A percentile compares a stretch with the other conserved stretches of the same genome.
Conservation (phyloP, 2,113 vertebrate species). For the Leuciscus idus region DNA sequence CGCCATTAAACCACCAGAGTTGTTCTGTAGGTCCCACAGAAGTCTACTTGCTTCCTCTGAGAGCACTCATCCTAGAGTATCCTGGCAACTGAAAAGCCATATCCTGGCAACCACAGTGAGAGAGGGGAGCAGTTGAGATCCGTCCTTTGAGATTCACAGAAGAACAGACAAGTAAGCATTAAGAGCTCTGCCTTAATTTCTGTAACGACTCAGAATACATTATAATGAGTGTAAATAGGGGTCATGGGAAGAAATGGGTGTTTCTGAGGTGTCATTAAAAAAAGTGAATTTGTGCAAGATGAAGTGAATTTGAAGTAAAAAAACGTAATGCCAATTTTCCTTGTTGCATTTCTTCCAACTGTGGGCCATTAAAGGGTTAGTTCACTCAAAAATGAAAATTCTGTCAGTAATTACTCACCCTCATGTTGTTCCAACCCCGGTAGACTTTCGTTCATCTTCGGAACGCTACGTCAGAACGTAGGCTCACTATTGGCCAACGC, state of each 20-base stretch:
- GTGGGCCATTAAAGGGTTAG: too few species aligned
- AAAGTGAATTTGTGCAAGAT: neutral
- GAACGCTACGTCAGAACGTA: too few species aligned
- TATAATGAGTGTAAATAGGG: neutral
- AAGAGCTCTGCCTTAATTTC: constrained; percentile 6
- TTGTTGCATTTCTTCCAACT: too few species aligned
- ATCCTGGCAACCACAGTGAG: constrained; percentile 24
- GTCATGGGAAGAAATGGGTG: neutral
- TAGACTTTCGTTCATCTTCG: too few species aligned
- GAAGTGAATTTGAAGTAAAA: neutral
- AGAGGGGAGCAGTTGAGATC: neutral
- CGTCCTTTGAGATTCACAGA: neutral
- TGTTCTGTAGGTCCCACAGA: neutral
- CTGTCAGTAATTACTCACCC: too few species aligned
- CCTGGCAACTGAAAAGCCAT: constrained; percentile 45
- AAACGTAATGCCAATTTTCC: too few species aligned
- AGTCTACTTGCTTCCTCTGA: neutral
- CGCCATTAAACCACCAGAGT: too few species aligned
- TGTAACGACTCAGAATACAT: neutral
- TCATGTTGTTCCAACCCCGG: too few species aligned
- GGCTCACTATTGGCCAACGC: too few species aligned
- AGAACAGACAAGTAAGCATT: neutral
- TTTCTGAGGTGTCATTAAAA: neutral
- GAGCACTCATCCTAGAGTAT: neutral
- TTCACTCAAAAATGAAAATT: too few species aligned